phyloP scores from a whole-genome alignment of 2,113 vertebrate genomes.

The Otis tarda region DNA sequence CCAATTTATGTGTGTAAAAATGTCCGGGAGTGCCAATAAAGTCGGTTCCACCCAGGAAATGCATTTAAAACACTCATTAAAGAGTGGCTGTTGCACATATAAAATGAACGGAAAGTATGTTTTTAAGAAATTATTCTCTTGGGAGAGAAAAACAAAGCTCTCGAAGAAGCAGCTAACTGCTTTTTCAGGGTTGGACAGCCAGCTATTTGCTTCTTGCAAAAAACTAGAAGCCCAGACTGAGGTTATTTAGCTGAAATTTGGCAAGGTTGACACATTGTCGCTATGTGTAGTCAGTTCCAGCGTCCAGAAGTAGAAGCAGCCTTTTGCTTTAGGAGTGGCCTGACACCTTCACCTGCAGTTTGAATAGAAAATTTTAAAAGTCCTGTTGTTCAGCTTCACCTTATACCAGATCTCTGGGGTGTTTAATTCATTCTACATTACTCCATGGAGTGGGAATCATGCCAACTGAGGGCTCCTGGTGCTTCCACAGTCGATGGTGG shows the following conservation, averaged over 20 bases:
- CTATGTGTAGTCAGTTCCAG: background rate
- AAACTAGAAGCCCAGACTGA: background rate
- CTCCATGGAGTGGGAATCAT: background rate
- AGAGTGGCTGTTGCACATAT: background rate
- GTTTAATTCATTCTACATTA: background rate
- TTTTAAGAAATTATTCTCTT: background rate
- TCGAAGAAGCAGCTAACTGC: background rate
- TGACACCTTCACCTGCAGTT: background rate
- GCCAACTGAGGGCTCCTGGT: background rate
- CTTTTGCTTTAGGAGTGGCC: background rate
- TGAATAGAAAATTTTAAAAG: background rate
- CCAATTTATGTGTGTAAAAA: background rate
- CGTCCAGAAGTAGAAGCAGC: background rate
- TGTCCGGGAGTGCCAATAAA: background rate
- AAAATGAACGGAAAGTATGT: background rate
- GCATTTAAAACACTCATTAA: conserved; percentile 7
- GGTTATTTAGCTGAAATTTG: background rate
- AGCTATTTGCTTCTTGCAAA: background rate
- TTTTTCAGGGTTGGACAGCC: background rate
- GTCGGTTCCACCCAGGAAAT: background rate
- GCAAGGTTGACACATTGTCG: background rate
- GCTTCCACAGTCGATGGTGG: background rate
- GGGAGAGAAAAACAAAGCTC: background rate
- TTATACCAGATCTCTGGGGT: background rate
- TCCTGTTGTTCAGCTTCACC: background rate